phyloP scores from a whole-genome alignment of 1,140 invertebrate species.

The Diploscapter pachys region DNA sequence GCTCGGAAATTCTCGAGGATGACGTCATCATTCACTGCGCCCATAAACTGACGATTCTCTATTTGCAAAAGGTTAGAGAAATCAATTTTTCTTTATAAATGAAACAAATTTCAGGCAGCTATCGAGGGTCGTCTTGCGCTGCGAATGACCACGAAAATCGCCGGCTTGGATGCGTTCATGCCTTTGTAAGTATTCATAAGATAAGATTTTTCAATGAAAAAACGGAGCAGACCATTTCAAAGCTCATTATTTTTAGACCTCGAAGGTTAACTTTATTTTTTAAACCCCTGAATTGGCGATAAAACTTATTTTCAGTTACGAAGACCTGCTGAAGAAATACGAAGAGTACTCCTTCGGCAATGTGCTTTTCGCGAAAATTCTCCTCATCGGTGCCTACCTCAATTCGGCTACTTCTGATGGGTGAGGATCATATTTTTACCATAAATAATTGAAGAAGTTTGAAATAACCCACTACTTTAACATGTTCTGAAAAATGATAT shows the following conservation, averaged over 20 bases:
- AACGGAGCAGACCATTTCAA: neutral
- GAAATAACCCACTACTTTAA: neutral
- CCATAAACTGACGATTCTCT: conserved; percentile 7
- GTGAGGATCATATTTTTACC: neutral
- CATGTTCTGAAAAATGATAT: neutral
- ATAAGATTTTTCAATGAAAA: neutral
- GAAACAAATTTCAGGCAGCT: no score
- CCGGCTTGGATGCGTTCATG: conserved; percentile 42
- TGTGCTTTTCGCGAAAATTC: conserved; percentile 23
- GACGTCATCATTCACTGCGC: conserved; percentile 3
- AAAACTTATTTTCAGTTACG: conserved; percentile 22
- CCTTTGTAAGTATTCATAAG: conserved; percentile 40
- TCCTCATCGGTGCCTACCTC: conserved; percentile 41
- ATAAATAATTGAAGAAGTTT: neutral
- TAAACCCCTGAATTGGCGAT: no score
- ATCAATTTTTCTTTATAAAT: no score
- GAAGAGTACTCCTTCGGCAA: conserved; percentile 42
- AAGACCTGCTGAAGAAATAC: conserved; percentile 34
- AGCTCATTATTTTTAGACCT: no score
- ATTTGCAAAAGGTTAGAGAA: neutral
- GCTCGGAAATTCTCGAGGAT: conserved; percentile 20
- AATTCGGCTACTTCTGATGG: conserved; percentile 24
- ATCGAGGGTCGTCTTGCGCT: no score
- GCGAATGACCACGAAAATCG: conserved; percentile 29
- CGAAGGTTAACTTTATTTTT: no score